phyloP scores from a whole-genome alignment of 1,140 invertebrate species.

The Oryzaephilus surinamensis region DNA sequence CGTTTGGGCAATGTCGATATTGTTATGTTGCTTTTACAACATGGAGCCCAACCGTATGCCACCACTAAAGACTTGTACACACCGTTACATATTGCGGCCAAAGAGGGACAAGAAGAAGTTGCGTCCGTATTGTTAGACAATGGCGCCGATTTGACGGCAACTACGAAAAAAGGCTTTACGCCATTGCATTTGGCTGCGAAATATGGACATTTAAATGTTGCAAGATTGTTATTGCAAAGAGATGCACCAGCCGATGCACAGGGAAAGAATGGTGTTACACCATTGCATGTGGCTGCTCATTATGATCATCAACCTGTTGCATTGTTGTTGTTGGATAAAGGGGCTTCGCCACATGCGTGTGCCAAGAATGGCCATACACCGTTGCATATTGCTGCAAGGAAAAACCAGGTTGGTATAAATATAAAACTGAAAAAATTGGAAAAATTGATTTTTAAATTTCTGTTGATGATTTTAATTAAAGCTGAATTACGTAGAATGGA shows the following conservation, averaged over 20 bases:
- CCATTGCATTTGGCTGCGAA: slow-evolving; percentile 95
- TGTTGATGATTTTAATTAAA: too few species aligned
- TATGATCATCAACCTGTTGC: slow-evolving; percentile 95
- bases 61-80: slow-evolving; percentile 92
- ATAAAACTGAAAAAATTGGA: not conserved
- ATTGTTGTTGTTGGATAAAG: slow-evolving; percentile 80
- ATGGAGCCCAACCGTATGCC: slow-evolving; percentile 77
- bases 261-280: slow-evolving; percentile 96
- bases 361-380: slow-evolving; percentile 99
- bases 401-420: slow-evolving; percentile 73
- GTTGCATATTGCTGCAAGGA: slow-evolving; percentile 94
- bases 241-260: slow-evolving; percentile 88
- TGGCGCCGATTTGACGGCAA: slow-evolving; percentile 79
- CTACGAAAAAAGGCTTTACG: slow-evolving; percentile 95
- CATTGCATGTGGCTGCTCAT: slow-evolving; percentile 94
- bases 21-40: slow-evolving; percentile 80
- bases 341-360: slow-evolving; percentile 87
- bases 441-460: not conserved
- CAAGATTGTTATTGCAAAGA: slow-evolving; percentile 70
- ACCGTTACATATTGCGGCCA: slow-evolving; percentile 93
- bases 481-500: too few species aligned
- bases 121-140: slow-evolving; percentile 85
- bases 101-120: slow-evolving; percentile 89
- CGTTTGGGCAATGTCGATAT: slow-evolving; percentile 89
- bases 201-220: slow-evolving; percentile 92